Evolutionary conservation across 2,113 vertebrate genomes (phyloP).

Genomic region (Platichthys stellatus): DNA sequence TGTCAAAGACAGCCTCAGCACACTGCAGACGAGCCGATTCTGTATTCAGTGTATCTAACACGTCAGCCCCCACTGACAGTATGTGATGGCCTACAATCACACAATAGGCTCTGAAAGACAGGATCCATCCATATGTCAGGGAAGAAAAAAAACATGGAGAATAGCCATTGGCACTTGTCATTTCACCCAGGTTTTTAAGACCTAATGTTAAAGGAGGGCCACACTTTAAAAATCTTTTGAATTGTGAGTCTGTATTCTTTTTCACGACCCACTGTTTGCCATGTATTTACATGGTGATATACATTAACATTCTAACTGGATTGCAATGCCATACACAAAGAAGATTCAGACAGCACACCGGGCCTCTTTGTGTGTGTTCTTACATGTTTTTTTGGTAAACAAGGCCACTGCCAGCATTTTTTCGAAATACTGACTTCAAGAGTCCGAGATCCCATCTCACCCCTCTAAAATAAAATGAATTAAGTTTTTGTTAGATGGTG

Average conservation of each 20-base stretch:
- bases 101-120: slow-evolving; percentile 66
- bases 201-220: slow-evolving; percentile 19
- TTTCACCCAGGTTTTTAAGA: slow-evolving; percentile 38
- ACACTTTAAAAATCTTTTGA: slow-evolving; percentile 17
- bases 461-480: too few species aligned
- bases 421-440: too few species aligned
- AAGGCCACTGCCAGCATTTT: too few species aligned
- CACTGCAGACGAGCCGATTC: slow-evolving; percentile 69
- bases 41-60: slow-evolving; percentile 70
- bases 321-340: neutral
- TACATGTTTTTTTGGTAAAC: too few species aligned
- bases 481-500: too few species aligned
- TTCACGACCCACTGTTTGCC: neutral
- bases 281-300: neutral
- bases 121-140: slow-evolving; percentile 58
- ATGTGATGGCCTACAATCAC: slow-evolving; percentile 74
- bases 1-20: slow-evolving; percentile 75
- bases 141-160: slow-evolving; percentile 28
- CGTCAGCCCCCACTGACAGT: slow-evolving; percentile 72
- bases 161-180: slow-evolving; percentile 54
- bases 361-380: neutral
- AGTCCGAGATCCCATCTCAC: too few species aligned
- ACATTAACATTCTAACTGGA: neutral
- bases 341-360: neutral
- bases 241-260: slow-evolving; percentile 13